Percentiles rank a stretch among this genome's conserved stretches.
These are phyloP conservation scores for Sebastes minor DNA, from an alignment of 2,797 vertebrate genomes.

Conservation along the genomic window DNA sequence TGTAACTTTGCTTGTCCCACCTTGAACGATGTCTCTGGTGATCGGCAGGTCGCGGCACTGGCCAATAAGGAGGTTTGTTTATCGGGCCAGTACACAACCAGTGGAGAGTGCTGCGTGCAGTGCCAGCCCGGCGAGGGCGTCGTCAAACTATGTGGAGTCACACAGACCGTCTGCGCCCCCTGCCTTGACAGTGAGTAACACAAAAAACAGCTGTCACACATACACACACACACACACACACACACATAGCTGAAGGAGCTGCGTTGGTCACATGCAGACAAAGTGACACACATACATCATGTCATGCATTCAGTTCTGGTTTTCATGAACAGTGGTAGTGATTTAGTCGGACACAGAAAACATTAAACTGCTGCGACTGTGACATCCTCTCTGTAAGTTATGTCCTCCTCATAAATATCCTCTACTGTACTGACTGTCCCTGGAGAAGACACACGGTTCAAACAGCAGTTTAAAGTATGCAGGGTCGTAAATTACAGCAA, in stretches of 20 bases:
- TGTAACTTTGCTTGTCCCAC: not conserved
- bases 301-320: not conserved
- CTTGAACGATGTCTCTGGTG: conserved; percentile 27
- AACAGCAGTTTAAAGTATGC: not conserved
- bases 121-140: conserved; percentile 92
- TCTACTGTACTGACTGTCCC: not conserved
- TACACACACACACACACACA: too few species aligned
- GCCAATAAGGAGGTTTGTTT: conserved; percentile 79
- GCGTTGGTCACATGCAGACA: not conserved
- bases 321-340: not conserved
- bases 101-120: conserved; percentile 88
- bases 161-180: conserved; percentile 89
- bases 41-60: conserved; percentile 80
- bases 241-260: not conserved
- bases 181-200: conserved; percentile 95
- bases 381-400: conserved; percentile 9
- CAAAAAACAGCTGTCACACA: conserved; percentile 2
- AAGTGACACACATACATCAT: not conserved
- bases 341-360: conserved; percentile 2
- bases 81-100: conserved; percentile 79
- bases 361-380: not conserved
- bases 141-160: conserved; percentile 80
- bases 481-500: not conserved
- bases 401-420: not conserved
- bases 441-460: not conserved